A percentile compares a stretch with the other conserved stretches of the same genome.
phyloP scores from a whole-genome alignment of 2,113 vertebrate genomes.

The Notarius quadriscutis region DNA sequence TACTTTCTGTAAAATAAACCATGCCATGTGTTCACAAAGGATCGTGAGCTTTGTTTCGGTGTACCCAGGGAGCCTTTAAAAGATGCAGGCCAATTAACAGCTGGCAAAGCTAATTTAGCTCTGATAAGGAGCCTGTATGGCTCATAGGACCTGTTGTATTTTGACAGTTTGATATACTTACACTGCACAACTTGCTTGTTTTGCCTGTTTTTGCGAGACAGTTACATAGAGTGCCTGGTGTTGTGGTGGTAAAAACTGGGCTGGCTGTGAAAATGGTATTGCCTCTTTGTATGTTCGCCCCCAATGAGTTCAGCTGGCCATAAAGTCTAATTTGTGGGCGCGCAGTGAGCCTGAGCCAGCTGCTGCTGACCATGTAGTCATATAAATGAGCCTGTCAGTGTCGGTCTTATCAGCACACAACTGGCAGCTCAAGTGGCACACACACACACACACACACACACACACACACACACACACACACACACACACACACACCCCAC shows the following conservation, averaged over 20 bases:
- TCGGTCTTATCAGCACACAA: constrained; percentile 98
- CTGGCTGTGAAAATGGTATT: constrained; percentile 19
- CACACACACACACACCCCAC: not conserved
- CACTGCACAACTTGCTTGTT: not conserved
- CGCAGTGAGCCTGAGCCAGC: constrained; percentile 86
- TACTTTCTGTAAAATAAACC: not conserved
- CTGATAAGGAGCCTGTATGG: not conserved
- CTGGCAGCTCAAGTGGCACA: constrained; percentile 91
- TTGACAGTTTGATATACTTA: not conserved
- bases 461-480: constrained; percentile 12
- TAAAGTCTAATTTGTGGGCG: constrained; percentile 42
- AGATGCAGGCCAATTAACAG: not conserved
- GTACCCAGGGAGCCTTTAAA: not conserved
- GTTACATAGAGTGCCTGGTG: not conserved
- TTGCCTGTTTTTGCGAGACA: not conserved
- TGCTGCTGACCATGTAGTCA: constrained; percentile 98
- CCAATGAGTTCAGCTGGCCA: constrained; percentile 41
- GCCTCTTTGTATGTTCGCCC: constrained; percentile 40
- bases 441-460: constrained; percentile 30
- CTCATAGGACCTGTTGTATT: not conserved
- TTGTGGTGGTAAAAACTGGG: constrained; percentile 20
- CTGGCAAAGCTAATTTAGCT: not conserved
- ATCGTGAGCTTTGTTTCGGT: not conserved
- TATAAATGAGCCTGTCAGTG: constrained; percentile 98
- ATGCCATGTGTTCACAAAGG: not conserved